Base-by-base conservation (phyloP, 2,888 invertebrate genomes). In the Amorpha juglandis region DNA sequence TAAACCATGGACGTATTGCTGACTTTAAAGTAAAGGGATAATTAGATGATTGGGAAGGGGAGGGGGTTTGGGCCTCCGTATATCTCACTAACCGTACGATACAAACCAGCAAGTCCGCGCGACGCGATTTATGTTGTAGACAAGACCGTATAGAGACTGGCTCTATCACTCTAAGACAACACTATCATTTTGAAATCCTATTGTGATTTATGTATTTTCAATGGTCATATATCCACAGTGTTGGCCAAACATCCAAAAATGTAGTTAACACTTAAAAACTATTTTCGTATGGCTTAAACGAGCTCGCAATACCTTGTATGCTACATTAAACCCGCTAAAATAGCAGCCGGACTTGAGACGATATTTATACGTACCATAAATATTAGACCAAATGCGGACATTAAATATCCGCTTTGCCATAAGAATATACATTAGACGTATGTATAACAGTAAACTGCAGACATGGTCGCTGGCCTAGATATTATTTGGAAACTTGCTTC, bases 371-470 rank as follows among this genome's bases (percentile, higher is more conserved):
- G 38, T 38, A 3, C 58, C 58, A 58, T 58, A 58, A 58, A 58
- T 42, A 58, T 58, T 58, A 42, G 58, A 9, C 38, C 42, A 19
- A 58, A 58, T 58, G 58, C 11, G 58, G 58, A 58, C 58, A 42
- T 42, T 58, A 58, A 58, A 58, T 58, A 42, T 58, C 58, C 58
- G 58, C 58, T 58, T 14, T 58, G 42, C 58, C 58, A 58, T 58
- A 58, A 58, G 58, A 58, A 58, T 55, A 35, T 58, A 19, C 38
- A 58, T 38, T 58, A 42, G n/a, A 58, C 58, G 42, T 19, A 58
- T 42, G 19, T 19, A 50, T 50, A 50, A 50, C 50, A 19, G 50
- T 58, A 38, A 58, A 35, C 12, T 55, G 19, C 19, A 11, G 12
- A 21, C 58, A 19, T 19, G 9, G 50, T 9, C 19, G 50, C 19